Evolutionary conservation across 2,113 vertebrate genomes (phyloP).

Genomic region (Myotis yumanensis): DNA sequence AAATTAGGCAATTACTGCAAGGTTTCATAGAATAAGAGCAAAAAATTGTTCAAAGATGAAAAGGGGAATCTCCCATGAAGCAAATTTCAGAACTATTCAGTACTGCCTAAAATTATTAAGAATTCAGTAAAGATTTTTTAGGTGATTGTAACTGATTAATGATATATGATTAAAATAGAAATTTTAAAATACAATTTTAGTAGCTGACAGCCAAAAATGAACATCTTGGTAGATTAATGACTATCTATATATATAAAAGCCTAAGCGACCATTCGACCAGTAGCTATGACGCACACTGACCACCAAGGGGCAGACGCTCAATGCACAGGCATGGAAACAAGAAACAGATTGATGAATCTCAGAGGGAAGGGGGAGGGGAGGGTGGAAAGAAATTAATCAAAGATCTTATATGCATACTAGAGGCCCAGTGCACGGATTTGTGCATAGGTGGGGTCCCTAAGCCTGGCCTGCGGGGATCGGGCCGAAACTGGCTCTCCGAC

Average conservation of each 20-base stretch:
- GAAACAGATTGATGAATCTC: too few relatives aligned
- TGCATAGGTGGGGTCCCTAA: too few relatives aligned
- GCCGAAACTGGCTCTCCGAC: too few relatives aligned
- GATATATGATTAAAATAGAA: neutral
- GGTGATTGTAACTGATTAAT: conserved; percentile 20
- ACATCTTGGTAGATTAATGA: neutral
- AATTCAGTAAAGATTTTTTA: conserved; percentile 2
- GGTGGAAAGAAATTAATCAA: too few relatives aligned
- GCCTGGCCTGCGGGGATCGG: too few relatives aligned
- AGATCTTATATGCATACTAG: too few relatives aligned
- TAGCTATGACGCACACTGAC: too few relatives aligned
- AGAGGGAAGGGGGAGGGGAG: too few relatives aligned
- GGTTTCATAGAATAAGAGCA: neutral
- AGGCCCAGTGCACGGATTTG: too few relatives aligned
- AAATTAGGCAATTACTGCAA: neutral
- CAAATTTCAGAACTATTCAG: conserved; percentile 2
- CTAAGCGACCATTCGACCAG: too few relatives aligned
- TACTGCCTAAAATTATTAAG: neutral
- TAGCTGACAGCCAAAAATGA: neutral
- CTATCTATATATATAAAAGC: neutral
- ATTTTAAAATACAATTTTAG: neutral
- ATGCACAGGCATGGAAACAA: too few relatives aligned
- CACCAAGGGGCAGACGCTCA: too few relatives aligned
- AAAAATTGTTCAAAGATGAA: conserved; percentile 11
- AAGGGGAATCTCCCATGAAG: neutral